Evolutionary conservation across 2,797 vertebrate genomes (phyloP).

Genomic region (Mastacembelus armatus): DNA sequence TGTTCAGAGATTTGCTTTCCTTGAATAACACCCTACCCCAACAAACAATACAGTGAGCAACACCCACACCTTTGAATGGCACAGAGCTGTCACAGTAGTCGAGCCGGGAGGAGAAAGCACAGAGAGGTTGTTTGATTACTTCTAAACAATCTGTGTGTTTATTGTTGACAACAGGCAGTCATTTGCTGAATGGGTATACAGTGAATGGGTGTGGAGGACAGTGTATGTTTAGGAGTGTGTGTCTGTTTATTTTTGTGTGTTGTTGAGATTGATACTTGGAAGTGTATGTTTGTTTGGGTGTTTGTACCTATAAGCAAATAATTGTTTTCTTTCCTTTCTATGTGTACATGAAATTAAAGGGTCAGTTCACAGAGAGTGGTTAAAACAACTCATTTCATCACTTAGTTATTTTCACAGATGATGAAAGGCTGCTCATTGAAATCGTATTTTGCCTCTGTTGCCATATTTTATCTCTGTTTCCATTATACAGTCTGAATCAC

Average conservation of each 20-base stretch:
- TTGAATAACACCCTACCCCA: conserved; percentile 80
- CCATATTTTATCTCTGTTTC: no score
- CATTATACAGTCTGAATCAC: no score
- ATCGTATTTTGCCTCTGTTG: no score
- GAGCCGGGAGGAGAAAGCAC: conserved; percentile 68
- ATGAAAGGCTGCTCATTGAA: no score
- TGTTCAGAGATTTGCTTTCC: conserved; percentile 86
- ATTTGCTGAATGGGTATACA: conserved; percentile 72
- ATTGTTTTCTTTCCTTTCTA: conserved; percentile 50
- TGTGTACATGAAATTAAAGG: conserved; percentile 47
- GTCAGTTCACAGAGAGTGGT: conserved; percentile 3
- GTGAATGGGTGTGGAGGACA: conserved; percentile 63
- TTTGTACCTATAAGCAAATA: conserved; percentile 38
- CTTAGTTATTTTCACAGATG: neutral
- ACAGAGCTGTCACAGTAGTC: conserved; percentile 64
- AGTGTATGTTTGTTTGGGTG: conserved; percentile 50
- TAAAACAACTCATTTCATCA: neutral
- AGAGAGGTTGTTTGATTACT: conserved; percentile 77
- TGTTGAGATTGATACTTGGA: conserved; percentile 57
- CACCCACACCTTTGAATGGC: conserved; percentile 82
- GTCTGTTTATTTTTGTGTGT: conserved; percentile 71
- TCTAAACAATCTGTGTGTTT: conserved; percentile 80
- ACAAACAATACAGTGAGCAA: conserved; percentile 83
- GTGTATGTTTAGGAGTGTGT: conserved; percentile 66
- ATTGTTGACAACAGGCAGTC: conserved; percentile 75